phyloP scores from a whole-genome alignment of 1,140 invertebrate species.

The Laupala kohalensis region DNA sequence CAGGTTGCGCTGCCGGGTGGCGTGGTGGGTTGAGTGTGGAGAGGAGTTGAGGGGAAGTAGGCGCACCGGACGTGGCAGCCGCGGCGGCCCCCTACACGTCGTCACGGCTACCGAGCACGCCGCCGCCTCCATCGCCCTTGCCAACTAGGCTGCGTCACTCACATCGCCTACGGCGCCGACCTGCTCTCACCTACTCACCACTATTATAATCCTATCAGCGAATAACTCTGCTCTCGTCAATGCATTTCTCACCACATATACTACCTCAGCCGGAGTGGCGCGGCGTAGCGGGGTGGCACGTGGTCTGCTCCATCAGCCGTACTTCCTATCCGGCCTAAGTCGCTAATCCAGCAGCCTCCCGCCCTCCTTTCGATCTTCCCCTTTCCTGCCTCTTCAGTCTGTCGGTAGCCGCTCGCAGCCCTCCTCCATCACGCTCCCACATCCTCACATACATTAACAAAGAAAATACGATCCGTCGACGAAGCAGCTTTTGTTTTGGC shows the following conservation, averaged over 20 bases:
- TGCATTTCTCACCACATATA: too few relatives aligned
- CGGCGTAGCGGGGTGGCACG: too few relatives aligned
- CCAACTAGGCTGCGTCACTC: not conserved
- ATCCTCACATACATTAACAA: constrained; percentile 4
- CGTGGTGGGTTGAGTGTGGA: too few relatives aligned
- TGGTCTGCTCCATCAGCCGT: not conserved
- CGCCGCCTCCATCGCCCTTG: not conserved
- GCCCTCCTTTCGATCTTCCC: not conserved
- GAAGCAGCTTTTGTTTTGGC: not conserved
- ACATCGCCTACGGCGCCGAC: too few relatives aligned
- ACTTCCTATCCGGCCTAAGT: not conserved
- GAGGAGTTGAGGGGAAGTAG: too few relatives aligned
- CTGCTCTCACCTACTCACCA: not conserved
- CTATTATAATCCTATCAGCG: not conserved
- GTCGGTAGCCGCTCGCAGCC: not conserved
- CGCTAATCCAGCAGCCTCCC: constrained; percentile 3
- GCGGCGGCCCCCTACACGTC: not conserved
- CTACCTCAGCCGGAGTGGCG: too few relatives aligned
- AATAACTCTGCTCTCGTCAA: too few relatives aligned
- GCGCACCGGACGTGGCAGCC: not conserved
- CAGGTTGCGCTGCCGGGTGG: not conserved
- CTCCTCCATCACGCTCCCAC: not conserved
- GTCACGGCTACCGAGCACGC: not conserved
- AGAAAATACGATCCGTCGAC: constrained; percentile 1
- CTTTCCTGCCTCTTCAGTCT: too few relatives aligned